Evolutionary conservation across 2,888 invertebrate genomes (phyloP).

Genomic region (Galeruca laticollis): DNA sequence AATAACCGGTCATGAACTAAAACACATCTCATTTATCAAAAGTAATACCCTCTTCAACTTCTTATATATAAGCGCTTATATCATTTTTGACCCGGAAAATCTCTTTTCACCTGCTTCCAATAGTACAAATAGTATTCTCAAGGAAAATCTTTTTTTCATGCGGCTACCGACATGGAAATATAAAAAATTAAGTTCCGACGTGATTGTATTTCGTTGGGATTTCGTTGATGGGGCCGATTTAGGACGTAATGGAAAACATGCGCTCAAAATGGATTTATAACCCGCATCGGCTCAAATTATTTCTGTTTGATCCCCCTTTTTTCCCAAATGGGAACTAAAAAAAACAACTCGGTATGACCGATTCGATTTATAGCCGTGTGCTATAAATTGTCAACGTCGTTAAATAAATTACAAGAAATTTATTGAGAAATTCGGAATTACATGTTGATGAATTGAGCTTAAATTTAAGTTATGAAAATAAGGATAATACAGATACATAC

Average conservation of each 20-base stretch:
- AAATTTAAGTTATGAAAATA: no score
- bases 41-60: background rate
- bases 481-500: no score
- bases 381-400: background rate
- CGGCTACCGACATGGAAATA: constrained; percentile 8
- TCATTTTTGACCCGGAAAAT: no score
- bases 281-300: constrained; percentile 8
- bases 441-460: no score
- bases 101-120: background rate
- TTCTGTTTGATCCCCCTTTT: constrained; percentile 2
- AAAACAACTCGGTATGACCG: background rate
- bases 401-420: no score
- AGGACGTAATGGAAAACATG: constrained; percentile 36
- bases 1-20: background rate
- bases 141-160: constrained; percentile 4
- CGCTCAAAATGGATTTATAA: constrained; percentile 33
- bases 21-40: background rate
- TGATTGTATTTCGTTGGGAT: constrained; percentile 34
- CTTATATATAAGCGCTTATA: no score
- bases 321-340: background rate
- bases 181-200: constrained; percentile 37
- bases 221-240: constrained; percentile 10
- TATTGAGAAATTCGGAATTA: no score
- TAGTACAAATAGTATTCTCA: constrained; percentile 6
- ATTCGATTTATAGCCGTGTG: background rate